These are phyloP conservation scores for Holacanthus passer DNA, from an alignment of 2,113 vertebrate genomes.

Conservation along the genomic window DNA sequence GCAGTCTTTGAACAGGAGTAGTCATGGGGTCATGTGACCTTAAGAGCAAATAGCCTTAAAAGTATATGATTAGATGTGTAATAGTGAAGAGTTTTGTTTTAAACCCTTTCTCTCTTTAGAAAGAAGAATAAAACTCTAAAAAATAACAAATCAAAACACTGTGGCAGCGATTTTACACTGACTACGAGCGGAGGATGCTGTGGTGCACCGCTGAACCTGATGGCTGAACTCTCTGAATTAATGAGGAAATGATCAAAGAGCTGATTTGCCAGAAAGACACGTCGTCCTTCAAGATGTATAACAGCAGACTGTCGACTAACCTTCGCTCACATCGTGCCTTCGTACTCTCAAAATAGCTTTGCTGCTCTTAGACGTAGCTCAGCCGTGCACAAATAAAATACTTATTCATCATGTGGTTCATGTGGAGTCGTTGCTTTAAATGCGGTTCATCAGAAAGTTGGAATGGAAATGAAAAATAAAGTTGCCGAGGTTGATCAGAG, in stretches of 20 bases:
- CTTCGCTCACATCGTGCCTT: neutral
- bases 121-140: too few relatives aligned
- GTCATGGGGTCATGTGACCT: too few relatives aligned
- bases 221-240: conserved; percentile 29
- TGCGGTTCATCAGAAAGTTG: neutral
- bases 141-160: conserved; percentile 3
- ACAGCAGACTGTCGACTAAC: neutral
- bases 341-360: neutral
- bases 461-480: neutral
- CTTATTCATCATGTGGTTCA: neutral
- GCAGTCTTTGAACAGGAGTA: too few relatives aligned
- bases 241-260: conserved; percentile 58
- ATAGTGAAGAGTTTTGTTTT: too few relatives aligned
- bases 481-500: neutral
- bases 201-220: conserved; percentile 14
- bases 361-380: neutral
- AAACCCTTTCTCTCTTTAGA: too few relatives aligned
- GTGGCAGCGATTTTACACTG: neutral
- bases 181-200: neutral
- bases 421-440: neutral
- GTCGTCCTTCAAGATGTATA: conserved; percentile 19
- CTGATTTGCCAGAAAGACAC: conserved; percentile 17
- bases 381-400: neutral
- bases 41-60: too few relatives aligned
- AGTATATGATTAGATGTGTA: too few relatives aligned